These are phyloP conservation scores for Morone chrysops DNA, from an alignment of 2,113 vertebrate species.

Conservation along the genomic window DNA sequence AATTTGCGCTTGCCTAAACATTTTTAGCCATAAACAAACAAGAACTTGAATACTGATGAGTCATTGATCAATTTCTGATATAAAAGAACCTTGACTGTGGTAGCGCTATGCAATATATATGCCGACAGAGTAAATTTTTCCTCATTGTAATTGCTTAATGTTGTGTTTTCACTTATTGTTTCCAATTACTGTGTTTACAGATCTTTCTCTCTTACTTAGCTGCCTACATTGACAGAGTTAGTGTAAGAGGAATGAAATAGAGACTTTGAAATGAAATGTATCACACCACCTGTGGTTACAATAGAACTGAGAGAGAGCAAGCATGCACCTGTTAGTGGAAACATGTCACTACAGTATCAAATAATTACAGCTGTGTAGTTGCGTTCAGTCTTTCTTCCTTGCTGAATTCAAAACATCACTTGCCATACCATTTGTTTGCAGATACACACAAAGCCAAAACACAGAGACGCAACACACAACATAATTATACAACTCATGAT, in stretches of 20 bases:
- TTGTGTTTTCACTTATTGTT: background rate
- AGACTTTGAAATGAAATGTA: background rate
- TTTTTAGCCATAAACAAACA: background rate
- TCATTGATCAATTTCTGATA: background rate
- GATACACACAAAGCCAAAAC: constrained; percentile 23
- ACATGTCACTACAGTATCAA: constrained; percentile 45
- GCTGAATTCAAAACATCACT: constrained; percentile 19
- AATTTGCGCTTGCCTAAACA: background rate
- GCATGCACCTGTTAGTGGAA: constrained; percentile 43
- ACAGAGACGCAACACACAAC: constrained; percentile 6
- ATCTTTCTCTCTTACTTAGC: background rate
- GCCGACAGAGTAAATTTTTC: background rate
- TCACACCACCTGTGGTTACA: constrained; percentile 35
- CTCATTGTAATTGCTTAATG: background rate
- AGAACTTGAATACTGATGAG: background rate
- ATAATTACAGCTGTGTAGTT: constrained; percentile 55
- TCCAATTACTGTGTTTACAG: background rate
- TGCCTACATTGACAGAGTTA: background rate
- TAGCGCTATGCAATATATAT: background rate
- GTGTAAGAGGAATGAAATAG: background rate
- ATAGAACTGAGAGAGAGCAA: background rate
- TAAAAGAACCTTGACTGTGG: background rate
- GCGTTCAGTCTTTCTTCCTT: background rate
- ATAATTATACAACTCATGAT: constrained; percentile 66
- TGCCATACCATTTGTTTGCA: constrained; percentile 26